Evolutionary conservation across 2,113 vertebrate species (phyloP).

Genomic region (Protobothrops mucrosquamatus): DNA sequence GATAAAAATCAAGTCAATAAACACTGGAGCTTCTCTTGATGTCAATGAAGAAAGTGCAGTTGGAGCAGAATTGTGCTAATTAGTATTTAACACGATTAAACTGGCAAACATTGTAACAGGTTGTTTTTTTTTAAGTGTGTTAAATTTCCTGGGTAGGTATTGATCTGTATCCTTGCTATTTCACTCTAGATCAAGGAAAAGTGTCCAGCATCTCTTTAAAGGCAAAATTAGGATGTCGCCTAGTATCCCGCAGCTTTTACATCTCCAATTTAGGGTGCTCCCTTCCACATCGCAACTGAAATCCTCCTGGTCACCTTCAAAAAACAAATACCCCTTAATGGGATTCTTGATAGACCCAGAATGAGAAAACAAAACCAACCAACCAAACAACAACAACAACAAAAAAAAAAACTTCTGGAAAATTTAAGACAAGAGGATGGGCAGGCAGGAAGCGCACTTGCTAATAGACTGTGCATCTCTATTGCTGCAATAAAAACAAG

Average conservation of each 20-base stretch:
- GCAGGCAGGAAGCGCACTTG: conserved; percentile 24
- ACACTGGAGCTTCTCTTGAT: not conserved
- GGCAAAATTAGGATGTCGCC: not conserved
- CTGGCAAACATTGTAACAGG: not conserved
- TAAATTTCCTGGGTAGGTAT: not conserved
- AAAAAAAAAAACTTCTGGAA: conserved; percentile 32
- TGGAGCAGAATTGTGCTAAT: not conserved
- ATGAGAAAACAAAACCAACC: not conserved
- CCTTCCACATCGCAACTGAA: accelerated
- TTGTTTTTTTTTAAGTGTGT: not conserved
- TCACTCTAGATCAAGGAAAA: not conserved
- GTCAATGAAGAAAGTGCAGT: not conserved
- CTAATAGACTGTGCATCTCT: conserved; percentile 61
- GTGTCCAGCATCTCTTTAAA: not conserved
- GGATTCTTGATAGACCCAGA: conserved; percentile 13
- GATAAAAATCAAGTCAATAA: not conserved
- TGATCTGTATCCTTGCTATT: too few species aligned
- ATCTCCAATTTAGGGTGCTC: not conserved
- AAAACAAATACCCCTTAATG: accelerated
- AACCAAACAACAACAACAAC: not conserved
- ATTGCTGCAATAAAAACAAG: conserved; percentile 55
- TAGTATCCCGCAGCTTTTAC: not conserved
- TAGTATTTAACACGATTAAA: not conserved
- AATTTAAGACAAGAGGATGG: conserved; percentile 51
- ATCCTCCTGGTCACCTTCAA: not conserved